Conservation (phyloP, 1,140 invertebrate genomes). For the Gryon sp. region DNA sequence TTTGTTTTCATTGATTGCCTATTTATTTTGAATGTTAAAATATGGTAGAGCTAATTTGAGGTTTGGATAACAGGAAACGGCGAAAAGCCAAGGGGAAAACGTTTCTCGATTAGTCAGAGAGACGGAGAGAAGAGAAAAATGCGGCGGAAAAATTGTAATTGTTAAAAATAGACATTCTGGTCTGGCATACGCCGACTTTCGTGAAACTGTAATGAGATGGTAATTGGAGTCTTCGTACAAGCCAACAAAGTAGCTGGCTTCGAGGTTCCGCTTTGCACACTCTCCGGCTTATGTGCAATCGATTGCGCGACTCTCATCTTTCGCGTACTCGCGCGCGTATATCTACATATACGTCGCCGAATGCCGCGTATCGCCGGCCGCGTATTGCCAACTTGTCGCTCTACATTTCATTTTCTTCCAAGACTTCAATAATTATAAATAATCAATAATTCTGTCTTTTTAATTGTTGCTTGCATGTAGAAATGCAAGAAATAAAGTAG, state of each 20-base stretch:
- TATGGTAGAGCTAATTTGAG: too few species aligned
- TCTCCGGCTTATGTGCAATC: slow-evolving; percentile 16
- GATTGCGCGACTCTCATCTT: slow-evolving; percentile 43
- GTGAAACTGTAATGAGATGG: slow-evolving; percentile 46
- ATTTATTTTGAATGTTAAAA: too few species aligned
- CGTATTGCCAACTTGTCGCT: slow-evolving; percentile 23
- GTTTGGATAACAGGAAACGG: too few species aligned
- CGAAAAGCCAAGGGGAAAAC: too few species aligned
- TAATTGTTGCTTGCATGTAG: too few species aligned
- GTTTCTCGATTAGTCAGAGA: too few species aligned
- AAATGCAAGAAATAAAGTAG: too few species aligned
- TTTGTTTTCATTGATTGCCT: too few species aligned
- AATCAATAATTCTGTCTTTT: too few species aligned
- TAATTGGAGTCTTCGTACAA: slow-evolving; percentile 38
- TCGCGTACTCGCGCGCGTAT: slow-evolving; percentile 26
- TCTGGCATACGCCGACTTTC: slow-evolving; percentile 10
- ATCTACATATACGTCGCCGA: slow-evolving; percentile 40
- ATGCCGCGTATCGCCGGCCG: slow-evolving; percentile 24
- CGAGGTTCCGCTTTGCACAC: slow-evolving; percentile 10
- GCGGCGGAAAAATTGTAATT: slow-evolving; percentile 4
- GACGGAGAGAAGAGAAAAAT: too few species aligned
- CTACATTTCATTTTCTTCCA: slow-evolving; percentile 7
- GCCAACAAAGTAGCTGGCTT: neutral
- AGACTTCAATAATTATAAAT: slow-evolving; percentile 4
- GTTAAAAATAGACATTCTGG: slow-evolving; percentile 35